Percentiles rank a stretch among this genome's conserved stretches.
Conservation (phyloP, 2,113 vertebrate species). For the Meleagris gallopavo region DNA sequence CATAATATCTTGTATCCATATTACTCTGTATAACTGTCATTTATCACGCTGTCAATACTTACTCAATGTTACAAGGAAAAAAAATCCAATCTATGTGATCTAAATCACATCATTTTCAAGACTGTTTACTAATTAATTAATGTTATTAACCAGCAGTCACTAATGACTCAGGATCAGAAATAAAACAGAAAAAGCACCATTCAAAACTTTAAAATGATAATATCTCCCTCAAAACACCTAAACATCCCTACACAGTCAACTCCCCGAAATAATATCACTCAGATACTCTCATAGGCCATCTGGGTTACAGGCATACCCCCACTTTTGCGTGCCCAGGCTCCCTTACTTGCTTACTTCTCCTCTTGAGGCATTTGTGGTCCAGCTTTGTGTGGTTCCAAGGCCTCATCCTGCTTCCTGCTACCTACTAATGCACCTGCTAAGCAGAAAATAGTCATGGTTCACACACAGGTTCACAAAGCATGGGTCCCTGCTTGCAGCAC, state of each 20-base stretch:
- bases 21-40: background rate
- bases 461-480: accelerated
- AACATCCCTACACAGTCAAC: background rate
- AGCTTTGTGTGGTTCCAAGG: background rate
- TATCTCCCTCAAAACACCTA: background rate
- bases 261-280: background rate
- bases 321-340: background rate
- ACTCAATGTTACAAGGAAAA: background rate
- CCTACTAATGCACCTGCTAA: background rate
- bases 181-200: background rate
- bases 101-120: background rate
- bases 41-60: background rate
- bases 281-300: background rate
- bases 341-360: background rate
- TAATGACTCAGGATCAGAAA: background rate
- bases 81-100: background rate
- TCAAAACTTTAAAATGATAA: background rate
- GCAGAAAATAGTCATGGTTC: background rate
- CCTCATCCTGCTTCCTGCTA: background rate
- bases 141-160: background rate
- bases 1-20: background rate
- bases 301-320: background rate
- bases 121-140: background rate
- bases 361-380: accelerated
- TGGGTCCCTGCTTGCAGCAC: background rate